These are phyloP conservation scores for Mantis religiosa DNA, from an alignment of 2,888 invertebrate species.

Conservation along the genomic window DNA sequence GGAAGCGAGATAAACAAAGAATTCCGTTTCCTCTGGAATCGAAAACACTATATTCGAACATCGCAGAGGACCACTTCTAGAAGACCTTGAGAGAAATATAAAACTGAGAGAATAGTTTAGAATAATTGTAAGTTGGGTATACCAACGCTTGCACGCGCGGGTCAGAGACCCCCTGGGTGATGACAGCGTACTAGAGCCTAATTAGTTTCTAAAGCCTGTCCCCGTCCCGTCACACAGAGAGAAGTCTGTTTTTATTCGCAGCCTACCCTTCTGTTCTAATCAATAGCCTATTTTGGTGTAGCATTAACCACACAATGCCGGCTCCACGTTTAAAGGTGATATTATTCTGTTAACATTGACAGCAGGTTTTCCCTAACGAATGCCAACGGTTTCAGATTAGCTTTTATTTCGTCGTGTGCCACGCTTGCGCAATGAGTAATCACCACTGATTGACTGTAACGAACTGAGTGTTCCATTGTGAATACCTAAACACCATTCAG, in stretches of 20 bases:
- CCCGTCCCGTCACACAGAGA: neutral
- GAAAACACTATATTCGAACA: neutral
- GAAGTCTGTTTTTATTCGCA: neutral
- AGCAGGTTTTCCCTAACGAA: neutral
- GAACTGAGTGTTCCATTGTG: neutral
- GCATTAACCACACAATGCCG: conserved; percentile 8
- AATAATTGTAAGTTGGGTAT: neutral
- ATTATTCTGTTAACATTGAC: neutral
- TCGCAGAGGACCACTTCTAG: neutral
- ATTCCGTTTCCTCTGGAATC: neutral
- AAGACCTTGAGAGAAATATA: neutral
- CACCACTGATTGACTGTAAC: neutral
- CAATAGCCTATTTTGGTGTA: conserved; percentile 3
- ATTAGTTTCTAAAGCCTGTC: conserved; percentile 17
- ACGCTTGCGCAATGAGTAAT: neutral
- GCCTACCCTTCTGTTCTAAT: neutral
- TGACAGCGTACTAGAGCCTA: conserved; percentile 9
- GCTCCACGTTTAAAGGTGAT: neutral
- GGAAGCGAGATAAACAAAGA: no score
- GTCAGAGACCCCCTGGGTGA: neutral
- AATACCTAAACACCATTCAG: neutral
- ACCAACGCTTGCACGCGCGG: neutral
- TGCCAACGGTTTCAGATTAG: neutral
- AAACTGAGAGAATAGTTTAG: neutral
- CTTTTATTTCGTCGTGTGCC: neutral